phyloP scores from a whole-genome alignment of 2,113 vertebrate species.

The Psettodes erumei region DNA sequence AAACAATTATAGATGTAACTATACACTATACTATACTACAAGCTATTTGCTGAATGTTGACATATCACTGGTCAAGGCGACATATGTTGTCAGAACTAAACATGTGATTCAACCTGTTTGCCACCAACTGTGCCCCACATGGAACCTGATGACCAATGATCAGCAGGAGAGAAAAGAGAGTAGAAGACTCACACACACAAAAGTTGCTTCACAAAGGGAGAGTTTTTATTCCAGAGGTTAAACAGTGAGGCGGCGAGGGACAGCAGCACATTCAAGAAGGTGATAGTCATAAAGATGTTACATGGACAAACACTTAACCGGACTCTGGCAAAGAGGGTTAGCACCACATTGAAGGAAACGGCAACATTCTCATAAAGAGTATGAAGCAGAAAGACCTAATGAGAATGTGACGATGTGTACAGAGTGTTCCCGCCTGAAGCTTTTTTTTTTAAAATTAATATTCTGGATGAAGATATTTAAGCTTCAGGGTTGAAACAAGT shows the following conservation, averaged over 20 bases:
- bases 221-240: constrained; percentile 73
- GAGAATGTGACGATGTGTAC: constrained; percentile 54
- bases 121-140: background rate
- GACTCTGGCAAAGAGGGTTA: constrained; percentile 50
- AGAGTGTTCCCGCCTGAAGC: constrained; percentile 42
- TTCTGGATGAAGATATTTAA: constrained; percentile 8
- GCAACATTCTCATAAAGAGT: constrained; percentile 49
- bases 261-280: constrained; percentile 69
- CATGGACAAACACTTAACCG: constrained; percentile 60
- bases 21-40: too few relatives aligned
- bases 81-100: background rate
- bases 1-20: background rate
- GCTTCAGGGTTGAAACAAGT: constrained; percentile 23
- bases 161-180: constrained; percentile 35
- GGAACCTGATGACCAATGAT: constrained; percentile 12
- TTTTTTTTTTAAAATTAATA: background rate
- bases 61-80: background rate
- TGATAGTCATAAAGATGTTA: constrained; percentile 43
- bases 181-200: constrained; percentile 61
- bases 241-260: constrained; percentile 66
- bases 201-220: constrained; percentile 61
- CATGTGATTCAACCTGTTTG: background rate
- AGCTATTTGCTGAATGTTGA: background rate
- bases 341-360: constrained; percentile 66
- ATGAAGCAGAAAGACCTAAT: constrained; percentile 35